Evolutionary conservation across 1,140 invertebrate genomes (phyloP).

Genomic region (Conus ventricosus): DNA sequence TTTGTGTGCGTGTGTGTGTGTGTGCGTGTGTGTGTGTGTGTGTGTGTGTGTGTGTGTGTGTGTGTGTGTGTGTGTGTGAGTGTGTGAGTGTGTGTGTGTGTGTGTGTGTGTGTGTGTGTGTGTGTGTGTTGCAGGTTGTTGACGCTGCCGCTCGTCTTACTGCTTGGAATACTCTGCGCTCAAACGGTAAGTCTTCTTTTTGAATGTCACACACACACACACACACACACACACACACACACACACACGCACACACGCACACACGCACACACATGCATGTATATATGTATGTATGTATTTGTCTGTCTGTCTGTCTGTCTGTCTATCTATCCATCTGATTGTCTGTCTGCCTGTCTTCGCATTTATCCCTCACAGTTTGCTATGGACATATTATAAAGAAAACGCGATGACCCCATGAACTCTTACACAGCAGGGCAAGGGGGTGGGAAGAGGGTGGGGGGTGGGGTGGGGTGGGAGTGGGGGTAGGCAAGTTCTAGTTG

Average conservation of each 20-base stretch:
- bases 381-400: too few relatives aligned
- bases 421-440: too few relatives aligned
- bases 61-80: not conserved
- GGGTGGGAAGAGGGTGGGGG: too few relatives aligned
- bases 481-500: too few relatives aligned
- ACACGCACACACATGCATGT: not conserved
- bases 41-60: not conserved
- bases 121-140: slow-evolving; percentile 30
- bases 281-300: not conserved
- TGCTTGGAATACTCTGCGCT: slow-evolving; percentile 20
- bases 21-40: slow-evolving; percentile 15
- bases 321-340: not conserved
- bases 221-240: too few relatives aligned
- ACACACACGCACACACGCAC: too few relatives aligned
- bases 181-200: slow-evolving; percentile 16
- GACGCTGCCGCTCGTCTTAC: slow-evolving; percentile 32
- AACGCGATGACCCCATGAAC: too few relatives aligned
- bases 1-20: not conserved
- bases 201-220: not conserved
- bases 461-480: too few relatives aligned
- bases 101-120: not conserved
- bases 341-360: not conserved
- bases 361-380: not conserved
- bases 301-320: not conserved
- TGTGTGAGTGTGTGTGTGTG: not conserved